These are phyloP conservation scores for Spisula subtruncata DNA, from an alignment of 2,888 invertebrate genomes.

Conservation along the genomic window DNA sequence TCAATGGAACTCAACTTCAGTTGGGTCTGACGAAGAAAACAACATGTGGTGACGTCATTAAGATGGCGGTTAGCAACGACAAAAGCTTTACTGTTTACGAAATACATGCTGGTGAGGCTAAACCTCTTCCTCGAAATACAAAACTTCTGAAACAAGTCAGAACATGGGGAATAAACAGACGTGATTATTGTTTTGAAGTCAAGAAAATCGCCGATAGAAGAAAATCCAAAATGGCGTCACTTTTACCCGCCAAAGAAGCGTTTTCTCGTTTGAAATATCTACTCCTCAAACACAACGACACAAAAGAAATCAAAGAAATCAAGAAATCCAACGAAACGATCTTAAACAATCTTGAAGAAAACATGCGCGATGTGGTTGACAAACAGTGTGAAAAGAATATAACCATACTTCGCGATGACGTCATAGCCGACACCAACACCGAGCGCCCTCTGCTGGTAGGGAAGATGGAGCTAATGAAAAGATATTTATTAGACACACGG, in stretches of 20 bases:
- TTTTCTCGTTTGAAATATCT: not conserved
- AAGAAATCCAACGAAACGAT: not conserved
- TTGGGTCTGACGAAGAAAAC: conserved; percentile 11
- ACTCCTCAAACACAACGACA: not conserved
- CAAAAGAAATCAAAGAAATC: not conserved
- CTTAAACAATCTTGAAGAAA: not conserved
- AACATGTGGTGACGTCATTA: conserved; percentile 22
- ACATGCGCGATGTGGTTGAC: not conserved
- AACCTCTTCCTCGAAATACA: not conserved
- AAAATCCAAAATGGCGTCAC: conserved; percentile 34
- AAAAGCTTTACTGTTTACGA: not conserved
- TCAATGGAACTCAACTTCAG: conserved; percentile 3
- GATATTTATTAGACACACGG: not conserved
- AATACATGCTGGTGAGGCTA: not conserved
- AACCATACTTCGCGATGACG: not conserved
- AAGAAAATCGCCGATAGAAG: not conserved
- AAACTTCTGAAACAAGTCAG: not conserved
- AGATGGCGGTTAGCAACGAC: not conserved
- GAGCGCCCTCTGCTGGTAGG: not conserved
- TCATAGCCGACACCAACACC: not conserved
- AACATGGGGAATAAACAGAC: conserved; percentile 16
- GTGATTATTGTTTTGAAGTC: not conserved
- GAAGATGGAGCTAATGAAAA: not conserved
- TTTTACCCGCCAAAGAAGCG: not conserved
- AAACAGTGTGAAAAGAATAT: conserved; percentile 26